phyloP scores from a whole-genome alignment of 2,888 invertebrate genomes.

The Salticus scenicus region DNA sequence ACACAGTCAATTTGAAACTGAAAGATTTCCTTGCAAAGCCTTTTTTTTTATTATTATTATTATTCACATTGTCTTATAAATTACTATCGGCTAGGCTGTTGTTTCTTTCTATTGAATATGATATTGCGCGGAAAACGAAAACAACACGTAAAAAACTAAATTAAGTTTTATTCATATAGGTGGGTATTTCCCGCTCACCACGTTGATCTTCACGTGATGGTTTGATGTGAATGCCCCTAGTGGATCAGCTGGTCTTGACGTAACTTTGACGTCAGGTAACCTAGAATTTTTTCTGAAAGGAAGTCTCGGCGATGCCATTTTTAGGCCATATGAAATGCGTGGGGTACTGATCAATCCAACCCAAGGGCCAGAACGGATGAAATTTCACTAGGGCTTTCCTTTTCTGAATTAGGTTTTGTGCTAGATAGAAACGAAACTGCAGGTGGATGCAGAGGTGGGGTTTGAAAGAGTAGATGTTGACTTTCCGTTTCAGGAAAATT shows the following conservation, averaged over 20 bases:
- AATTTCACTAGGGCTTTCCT: conserved; percentile 33
- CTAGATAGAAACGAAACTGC: conserved; percentile 29
- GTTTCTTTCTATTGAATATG: too few relatives aligned
- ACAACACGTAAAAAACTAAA: neutral
- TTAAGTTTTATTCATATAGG: neutral
- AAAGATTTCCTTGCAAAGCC: too few relatives aligned
- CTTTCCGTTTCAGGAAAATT: too few relatives aligned
- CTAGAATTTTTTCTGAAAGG: conserved; percentile 49
- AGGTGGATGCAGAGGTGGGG: conserved; percentile 9
- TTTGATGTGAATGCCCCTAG: conserved; percentile 55
- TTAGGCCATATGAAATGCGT: conserved; percentile 36
- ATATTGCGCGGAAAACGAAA: too few relatives aligned
- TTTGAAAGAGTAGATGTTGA: neutral
- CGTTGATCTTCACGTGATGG: conserved; percentile 57
- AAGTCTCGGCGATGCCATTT: conserved; percentile 43
- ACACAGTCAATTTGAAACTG: too few relatives aligned
- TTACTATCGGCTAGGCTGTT: too few relatives aligned
- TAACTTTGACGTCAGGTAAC: conserved; percentile 54
- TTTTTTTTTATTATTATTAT: too few relatives aligned
- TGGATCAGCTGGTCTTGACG: conserved; percentile 40
- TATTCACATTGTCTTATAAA: too few relatives aligned
- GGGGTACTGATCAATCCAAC: conserved; percentile 30
- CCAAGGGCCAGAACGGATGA: conserved; percentile 5
- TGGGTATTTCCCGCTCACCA: conserved; percentile 41
- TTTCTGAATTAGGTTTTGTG: conserved; percentile 42